These are phyloP conservation scores for Terebella lapidaria DNA, from an alignment of 2,888 invertebrate species.

Conservation along the genomic window DNA sequence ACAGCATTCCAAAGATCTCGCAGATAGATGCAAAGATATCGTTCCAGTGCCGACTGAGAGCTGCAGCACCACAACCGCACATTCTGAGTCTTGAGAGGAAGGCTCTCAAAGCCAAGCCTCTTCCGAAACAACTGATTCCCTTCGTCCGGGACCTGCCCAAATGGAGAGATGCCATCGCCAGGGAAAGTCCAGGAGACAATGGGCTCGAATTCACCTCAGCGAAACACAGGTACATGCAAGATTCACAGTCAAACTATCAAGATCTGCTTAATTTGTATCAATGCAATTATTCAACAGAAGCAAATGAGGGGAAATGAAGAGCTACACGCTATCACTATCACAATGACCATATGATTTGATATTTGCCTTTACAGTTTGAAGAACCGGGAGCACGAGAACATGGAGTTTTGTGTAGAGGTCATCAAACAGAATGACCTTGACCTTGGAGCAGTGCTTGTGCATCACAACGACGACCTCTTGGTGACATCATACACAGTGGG, in stretches of 20 bases:
- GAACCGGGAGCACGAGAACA: too few species aligned
- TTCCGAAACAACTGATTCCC: conserved; percentile 11
- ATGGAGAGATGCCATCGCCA: conserved; percentile 15
- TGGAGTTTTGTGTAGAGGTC: background rate
- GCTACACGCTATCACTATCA: too few species aligned
- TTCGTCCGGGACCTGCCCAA: conserved; percentile 3
- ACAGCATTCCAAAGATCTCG: conserved; percentile 17
- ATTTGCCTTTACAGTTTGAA: background rate
- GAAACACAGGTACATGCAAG: background rate
- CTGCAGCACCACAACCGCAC: conserved; percentile 10
- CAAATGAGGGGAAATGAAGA: too few species aligned
- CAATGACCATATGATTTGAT: too few species aligned
- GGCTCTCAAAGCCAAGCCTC: background rate
- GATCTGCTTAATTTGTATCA: too few species aligned
- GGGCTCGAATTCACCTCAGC: too few species aligned
- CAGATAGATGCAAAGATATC: conserved; percentile 21
- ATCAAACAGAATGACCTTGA: background rate
- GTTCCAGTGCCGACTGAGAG: conserved; percentile 11
- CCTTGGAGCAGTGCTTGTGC: conserved; percentile 14
- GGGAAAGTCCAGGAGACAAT: too few species aligned
- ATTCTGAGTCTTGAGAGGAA: conserved; percentile 17
- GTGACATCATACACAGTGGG: conserved; percentile 21
- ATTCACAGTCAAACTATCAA: background rate
- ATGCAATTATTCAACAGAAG: too few species aligned
- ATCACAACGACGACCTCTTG: conserved; percentile 20